Base-by-base conservation (phyloP, 2,888 invertebrate species). In the Catocala nupta region DNA sequence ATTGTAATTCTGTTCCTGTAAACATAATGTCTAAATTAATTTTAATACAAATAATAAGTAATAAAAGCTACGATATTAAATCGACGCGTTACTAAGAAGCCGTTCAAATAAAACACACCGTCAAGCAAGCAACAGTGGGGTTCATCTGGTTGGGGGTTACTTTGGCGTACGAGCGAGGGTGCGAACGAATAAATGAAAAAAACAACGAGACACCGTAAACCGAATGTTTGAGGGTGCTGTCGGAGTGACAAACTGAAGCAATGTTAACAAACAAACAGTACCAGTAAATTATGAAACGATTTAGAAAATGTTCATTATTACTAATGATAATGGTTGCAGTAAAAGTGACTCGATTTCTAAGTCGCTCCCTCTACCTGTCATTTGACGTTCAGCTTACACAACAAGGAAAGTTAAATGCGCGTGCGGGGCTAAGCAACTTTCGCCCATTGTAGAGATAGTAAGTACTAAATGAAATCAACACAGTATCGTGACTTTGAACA, bases 381-480 rank as follows among this genome's bases (percentile, higher is more conserved):
- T 86, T 89, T 83, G 83, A 83, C 87, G 88, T 87, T 91, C 83
- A 88, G 86, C 92, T 94, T 93, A 93, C 90, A 93, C 94, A 94
- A 94, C 92, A 89, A 93, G 90, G 93, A 93, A 94, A 94, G 93
- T 92, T 92, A 90, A 87, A 85, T 84, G 89, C 88, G 90, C 87
- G 90, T 87, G 89, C 88, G 88, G 86, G 83, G 88, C 86, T 83
- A 84, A 86, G 85, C 87, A 86, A 94, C 94, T 93, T 94, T 94
- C 93, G 91, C 93, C 89, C 83, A 90, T 90, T 91, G 91, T 90
- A 86, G 82, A 85, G 81, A 82, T 81, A 81, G 71, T 77, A 72
- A 80, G 67, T 77, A 74, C 70, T 65, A 57, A 75, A 75, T 73
- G 70, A 81, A 83, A 81, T 78, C 74, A 77, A 81, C 70, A 77